Evolutionary conservation across 2,888 invertebrate species (phyloP), one percentile per base, ranked within the genome.

Genomic region (Apamea anceps): DNA sequence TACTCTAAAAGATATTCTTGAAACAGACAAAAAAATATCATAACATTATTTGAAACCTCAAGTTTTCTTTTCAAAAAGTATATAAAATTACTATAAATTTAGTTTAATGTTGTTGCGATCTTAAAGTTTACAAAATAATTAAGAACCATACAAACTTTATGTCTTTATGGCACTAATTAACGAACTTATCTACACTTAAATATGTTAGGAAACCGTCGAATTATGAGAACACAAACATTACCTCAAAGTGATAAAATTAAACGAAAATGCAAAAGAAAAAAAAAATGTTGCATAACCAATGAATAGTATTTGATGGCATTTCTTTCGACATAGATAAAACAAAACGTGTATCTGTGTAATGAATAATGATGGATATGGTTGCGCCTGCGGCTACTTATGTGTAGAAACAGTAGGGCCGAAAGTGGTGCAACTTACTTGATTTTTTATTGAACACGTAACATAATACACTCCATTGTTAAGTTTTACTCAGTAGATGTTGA

Each of bases 71-170:
- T 1, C 21, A 15, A 57, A 62, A n/a, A 15, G 0, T 57, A 2
- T 37, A 10, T 13, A 54, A 37, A 75, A 62, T 21, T 0, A 32
- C 13, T 10, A 42, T n/a, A n/a, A n/a, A n/a, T n/a, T n/a, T n/a
- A n/a, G n/a, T n/a, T n/a, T n/a, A n/a, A n/a, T n/a, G n/a, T n/a
- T n/a, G n/a, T n/a, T 72, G 21, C 18, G 18, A 57, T 37, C 21
- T 71, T 80, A 62, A 42, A 73, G 32, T 70, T 48, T n/a, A 70
- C 13, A 48, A 76, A 73, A 65, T 72, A 45, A 70, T 84, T 37
- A 74, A 51, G 74, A 72, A 77, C 73, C 32, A 15, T 70, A 72
- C 32, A 54, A 71, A 85, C 13, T 85, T 75, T 28, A 51, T 54
- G 28, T 42, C 10, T 77, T 45, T 63, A 67, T 21, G 18, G 13